Base-by-base conservation (phyloP, 2,888 invertebrate species). In the Sipha maydis region DNA sequence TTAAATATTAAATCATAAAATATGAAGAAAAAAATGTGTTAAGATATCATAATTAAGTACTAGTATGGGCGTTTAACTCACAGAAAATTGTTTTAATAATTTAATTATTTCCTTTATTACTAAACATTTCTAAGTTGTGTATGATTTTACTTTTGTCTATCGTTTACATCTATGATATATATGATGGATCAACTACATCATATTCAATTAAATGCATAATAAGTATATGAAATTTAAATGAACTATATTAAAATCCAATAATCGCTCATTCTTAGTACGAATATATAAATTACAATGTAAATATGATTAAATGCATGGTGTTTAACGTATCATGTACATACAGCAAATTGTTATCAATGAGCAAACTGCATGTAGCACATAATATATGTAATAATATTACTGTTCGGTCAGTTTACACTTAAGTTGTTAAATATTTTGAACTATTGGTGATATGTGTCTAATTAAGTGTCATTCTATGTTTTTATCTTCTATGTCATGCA, bases 401-500 rank as follows among this genome's bases (percentile, higher is more conserved):
- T 48, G 4, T 71, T 31, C 17, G 17, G 31, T 71, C 17, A 71
- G 17, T 61, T 61, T 61, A 25, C 61, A 61, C 1, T 19, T 38
- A 21, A 77, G 48, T 14, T 77, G 54, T 48, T 21, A 82, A 28
- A 48, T 28, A 28, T 82, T 82, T 11, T 31, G 5, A 69, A 69
- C 41, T 69, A 31, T 69, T 31, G 69, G 82, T 82, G 69, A 82
- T 82, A 4, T 69, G 82, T 69, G 41, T 41, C 14, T 56, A 67
- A 80, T 31, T 48, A 82, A 48, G 82, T 69, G 71, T 71, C 71
- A 71, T 83, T 54, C 31, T 21, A 71, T 71, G 21, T 48, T 31
- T 69, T 77, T 85, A 69, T 85, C 77, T 75, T 84, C 83, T 21
- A 75, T 85, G 28, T 85, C 8, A 48, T 69, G 85, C 85, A 85